Percentiles rank a stretch among this genome's conserved stretches.
phyloP scores from a whole-genome alignment of 2,797 vertebrate species.

The Squalus acanthias region DNA sequence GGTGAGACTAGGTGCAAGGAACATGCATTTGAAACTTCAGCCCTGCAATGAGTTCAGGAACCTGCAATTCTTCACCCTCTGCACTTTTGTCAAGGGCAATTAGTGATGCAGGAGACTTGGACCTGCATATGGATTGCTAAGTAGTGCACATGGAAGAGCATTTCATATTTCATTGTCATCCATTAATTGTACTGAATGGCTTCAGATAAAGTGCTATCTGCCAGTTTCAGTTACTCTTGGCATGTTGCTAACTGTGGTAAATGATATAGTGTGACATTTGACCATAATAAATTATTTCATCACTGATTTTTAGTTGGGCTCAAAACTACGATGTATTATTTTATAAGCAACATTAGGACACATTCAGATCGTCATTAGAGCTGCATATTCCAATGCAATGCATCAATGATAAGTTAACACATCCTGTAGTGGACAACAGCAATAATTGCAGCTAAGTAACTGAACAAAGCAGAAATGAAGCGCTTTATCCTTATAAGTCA shows the following conservation, averaged over 20 bases:
- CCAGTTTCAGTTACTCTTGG: background rate
- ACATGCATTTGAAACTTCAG: too few relatives aligned
- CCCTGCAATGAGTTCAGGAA: too few relatives aligned
- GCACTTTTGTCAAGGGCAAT: background rate
- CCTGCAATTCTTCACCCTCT: too few relatives aligned
- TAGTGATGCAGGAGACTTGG: background rate
- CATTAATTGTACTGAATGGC: background rate
- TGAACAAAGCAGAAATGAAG: background rate
- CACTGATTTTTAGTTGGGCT: background rate
- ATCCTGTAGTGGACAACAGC: background rate
- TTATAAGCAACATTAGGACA: background rate
- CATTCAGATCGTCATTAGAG: background rate
- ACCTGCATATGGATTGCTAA: background rate
- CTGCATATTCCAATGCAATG: background rate
- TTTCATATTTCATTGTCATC: background rate
- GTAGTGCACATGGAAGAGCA: background rate
- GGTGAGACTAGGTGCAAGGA: too few relatives aligned
- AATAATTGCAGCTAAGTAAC: background rate
- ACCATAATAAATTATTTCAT: background rate
- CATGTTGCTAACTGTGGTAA: background rate
- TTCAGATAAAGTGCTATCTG: background rate
- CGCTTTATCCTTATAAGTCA: background rate
- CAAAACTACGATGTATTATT: background rate
- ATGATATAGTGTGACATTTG: background rate
- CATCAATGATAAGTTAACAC: background rate